Evolutionary conservation across 2,888 invertebrate species (phyloP).

Genomic region (Altica lythri): DNA sequence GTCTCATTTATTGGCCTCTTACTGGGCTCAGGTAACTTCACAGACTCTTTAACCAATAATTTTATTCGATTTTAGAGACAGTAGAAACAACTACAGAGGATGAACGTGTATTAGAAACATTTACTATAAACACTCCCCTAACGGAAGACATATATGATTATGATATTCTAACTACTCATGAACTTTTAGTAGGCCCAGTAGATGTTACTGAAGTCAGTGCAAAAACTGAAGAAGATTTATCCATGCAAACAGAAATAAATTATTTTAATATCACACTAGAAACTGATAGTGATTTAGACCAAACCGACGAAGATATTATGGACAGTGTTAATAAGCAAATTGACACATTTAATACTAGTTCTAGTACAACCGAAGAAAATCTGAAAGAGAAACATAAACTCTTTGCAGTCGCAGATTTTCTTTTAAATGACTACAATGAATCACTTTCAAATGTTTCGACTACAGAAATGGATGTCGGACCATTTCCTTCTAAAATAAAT

Average conservation of each 20-base stretch:
- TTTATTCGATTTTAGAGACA: conserved; percentile 4
- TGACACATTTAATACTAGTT: no score
- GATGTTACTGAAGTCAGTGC: no score
- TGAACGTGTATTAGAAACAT: background rate
- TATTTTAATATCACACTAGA: no score
- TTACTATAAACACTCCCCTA: background rate
- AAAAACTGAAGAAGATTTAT: no score
- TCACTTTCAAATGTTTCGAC: background rate
- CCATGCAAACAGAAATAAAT: no score
- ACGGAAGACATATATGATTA: conserved; percentile 6
- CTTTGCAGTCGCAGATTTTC: conserved; percentile 10
- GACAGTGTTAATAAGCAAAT: no score
- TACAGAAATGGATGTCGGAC: background rate
- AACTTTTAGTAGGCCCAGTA: conserved; percentile 2
- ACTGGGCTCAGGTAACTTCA: no score
- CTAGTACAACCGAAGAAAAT: background rate
- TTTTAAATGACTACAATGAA: conserved; percentile 3
- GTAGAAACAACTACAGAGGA: background rate
- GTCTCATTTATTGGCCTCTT: no score
- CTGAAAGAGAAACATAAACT: conserved; percentile 4
- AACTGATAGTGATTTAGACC: no score
- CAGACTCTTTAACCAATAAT: background rate
- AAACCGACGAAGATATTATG: no score
- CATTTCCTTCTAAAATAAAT: conserved; percentile 4
- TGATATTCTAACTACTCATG: background rate